Percentiles rank a stretch among this genome's conserved stretches.
Conservation (phyloP, 2,888 invertebrate species). For the Labia minor region DNA sequence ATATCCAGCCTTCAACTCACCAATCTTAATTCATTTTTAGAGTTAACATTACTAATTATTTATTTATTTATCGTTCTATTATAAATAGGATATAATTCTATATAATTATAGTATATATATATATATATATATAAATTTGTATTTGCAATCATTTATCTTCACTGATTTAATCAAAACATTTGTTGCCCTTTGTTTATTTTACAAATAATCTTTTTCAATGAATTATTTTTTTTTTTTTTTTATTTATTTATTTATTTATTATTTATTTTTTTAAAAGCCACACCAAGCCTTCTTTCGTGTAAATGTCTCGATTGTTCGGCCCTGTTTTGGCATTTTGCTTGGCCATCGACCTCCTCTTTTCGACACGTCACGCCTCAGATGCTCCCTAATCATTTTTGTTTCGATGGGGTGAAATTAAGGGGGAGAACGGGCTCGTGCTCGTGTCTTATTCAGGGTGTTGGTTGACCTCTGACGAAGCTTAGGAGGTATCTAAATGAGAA, state of each 20-base stretch:
- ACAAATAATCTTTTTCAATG: background rate
- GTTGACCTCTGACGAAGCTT: background rate
- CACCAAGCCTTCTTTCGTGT: background rate
- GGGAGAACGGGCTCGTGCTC: background rate
- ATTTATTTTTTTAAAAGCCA: background rate
- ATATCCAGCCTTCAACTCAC: constrained; percentile 1
- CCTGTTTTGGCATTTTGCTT: background rate
- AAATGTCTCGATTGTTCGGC: background rate
- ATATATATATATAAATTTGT: too few relatives aligned
- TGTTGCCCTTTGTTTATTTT: background rate
- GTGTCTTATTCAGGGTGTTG: background rate
- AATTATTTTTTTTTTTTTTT: background rate
- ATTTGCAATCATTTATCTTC: too few relatives aligned
- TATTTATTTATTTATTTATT: background rate
- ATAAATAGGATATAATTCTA: too few relatives aligned
- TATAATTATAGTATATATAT: too few relatives aligned
- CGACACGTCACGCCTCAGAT: constrained; percentile 1
- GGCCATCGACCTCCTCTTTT: constrained; percentile 5
- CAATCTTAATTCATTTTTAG: background rate
- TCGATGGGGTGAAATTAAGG: background rate
- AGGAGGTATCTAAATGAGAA: background rate
- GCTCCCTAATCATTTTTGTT: background rate
- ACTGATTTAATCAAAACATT: background rate
- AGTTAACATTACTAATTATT: background rate
- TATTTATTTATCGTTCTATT: background rate